Evolutionary conservation across 1,140 invertebrate species (phyloP).

Genomic region (Branchinecta lynchi): DNA sequence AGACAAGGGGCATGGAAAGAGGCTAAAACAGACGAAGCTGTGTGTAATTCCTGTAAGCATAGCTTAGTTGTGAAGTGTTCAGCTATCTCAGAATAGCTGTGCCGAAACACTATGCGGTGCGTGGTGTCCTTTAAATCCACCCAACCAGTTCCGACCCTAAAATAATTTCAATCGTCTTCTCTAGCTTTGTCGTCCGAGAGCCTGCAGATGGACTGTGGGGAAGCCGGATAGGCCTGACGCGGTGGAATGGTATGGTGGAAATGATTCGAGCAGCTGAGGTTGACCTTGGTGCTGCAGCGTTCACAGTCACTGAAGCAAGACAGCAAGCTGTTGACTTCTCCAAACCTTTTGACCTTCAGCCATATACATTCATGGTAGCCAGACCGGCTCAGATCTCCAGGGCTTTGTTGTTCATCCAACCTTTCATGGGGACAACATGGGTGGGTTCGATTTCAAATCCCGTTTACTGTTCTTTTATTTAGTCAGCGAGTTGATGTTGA

Average conservation of each 20-base stretch:
- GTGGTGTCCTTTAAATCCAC: too few relatives aligned
- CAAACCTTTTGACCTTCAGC: slow-evolving; percentile 52
- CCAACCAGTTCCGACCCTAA: too few relatives aligned
- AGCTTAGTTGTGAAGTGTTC: too few relatives aligned
- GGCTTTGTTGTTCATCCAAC: slow-evolving; percentile 64
- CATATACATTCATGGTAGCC: slow-evolving; percentile 57
- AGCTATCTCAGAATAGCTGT: too few relatives aligned
- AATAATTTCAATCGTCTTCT: neutral
- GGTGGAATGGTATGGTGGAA: slow-evolving; percentile 30
- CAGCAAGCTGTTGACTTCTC: slow-evolving; percentile 58
- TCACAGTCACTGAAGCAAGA: slow-evolving; percentile 46
- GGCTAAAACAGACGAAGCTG: too few relatives aligned
- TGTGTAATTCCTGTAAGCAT: too few relatives aligned
- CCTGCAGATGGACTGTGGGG: slow-evolving; percentile 22
- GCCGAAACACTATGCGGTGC: too few relatives aligned
- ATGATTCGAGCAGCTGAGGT: slow-evolving; percentile 30
- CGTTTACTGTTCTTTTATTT: too few relatives aligned
- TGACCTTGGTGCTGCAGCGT: slow-evolving; percentile 52
- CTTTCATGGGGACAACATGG: slow-evolving; percentile 45
- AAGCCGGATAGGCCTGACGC: slow-evolving; percentile 11
- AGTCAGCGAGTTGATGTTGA: neutral
- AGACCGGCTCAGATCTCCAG: slow-evolving; percentile 56
- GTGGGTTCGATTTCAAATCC: neutral
- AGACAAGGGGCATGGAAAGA: too few relatives aligned
- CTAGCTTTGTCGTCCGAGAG: slow-evolving; percentile 10